Conservation (phyloP, 2,113 vertebrate genomes). For the Myxocyprinus asiaticus region DNA sequence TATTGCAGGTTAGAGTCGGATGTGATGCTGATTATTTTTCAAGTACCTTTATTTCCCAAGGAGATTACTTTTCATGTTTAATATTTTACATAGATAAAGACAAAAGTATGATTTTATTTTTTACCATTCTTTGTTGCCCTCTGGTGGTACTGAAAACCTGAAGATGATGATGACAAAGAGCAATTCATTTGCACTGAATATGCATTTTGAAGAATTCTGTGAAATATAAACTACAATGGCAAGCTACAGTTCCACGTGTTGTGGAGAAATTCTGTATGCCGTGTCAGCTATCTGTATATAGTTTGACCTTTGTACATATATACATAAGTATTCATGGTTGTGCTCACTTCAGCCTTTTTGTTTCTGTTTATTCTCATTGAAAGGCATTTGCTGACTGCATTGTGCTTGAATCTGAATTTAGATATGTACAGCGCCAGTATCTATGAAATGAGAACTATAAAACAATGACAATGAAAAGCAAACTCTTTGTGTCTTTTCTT, state of each 20-base stretch:
- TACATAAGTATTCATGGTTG: conserved; percentile 56
- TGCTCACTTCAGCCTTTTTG: conserved; percentile 77
- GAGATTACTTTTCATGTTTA: conserved; percentile 44
- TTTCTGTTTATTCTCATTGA: conserved; percentile 61
- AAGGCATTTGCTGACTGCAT: conserved; percentile 80
- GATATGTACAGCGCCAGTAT: conserved; percentile 80
- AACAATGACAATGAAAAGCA: conserved; percentile 60
- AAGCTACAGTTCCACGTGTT: conserved; percentile 60
- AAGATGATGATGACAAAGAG: conserved; percentile 30
- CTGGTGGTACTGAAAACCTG: conserved; percentile 62
- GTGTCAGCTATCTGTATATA: conserved; percentile 72
- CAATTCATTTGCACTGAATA: conserved; percentile 64
- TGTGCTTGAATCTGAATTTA: conserved; percentile 81
- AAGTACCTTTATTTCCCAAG: conserved; percentile 22
- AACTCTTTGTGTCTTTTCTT: conserved; percentile 9
- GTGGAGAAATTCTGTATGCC: conserved; percentile 53
- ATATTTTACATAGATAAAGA: conserved; percentile 30
- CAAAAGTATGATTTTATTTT: conserved; percentile 45
- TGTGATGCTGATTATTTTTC: conserved; percentile 5
- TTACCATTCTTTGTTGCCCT: conserved; percentile 70
- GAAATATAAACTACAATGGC: conserved; percentile 57
- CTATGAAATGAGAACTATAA: conserved; percentile 70
- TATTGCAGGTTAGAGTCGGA: neutral
- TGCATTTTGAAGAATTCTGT: conserved; percentile 66
- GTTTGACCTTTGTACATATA: conserved; percentile 79